Evolutionary conservation across 2,797 vertebrate genomes (phyloP), one percentile per base, ranked within the genome.

Genomic region (Thalassophryne amazonica): DNA sequence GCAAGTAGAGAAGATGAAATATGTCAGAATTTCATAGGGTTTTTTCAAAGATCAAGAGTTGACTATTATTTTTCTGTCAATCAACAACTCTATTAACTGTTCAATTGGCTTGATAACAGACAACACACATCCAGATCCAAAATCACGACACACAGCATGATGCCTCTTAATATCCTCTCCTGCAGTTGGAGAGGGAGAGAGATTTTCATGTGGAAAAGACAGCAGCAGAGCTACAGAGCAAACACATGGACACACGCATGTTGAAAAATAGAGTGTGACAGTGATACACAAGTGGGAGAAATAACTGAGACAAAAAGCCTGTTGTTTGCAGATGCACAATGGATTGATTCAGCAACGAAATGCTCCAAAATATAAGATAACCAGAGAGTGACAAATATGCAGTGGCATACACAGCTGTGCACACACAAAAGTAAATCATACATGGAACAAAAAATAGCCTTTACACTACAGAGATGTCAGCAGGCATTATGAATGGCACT

Each of bases 271-370:
- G 34, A 29, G 15, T 32, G 23, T 32, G 38, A 40, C 35, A 36
- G 34, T 35, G 49, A 46, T 14, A 57, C 22, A 39, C 22, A 25
- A 49, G 49, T 17, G 16, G 28, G 17, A 42, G 18, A 46, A 51
- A 43, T 24, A 43, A 38, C 23, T 25, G 29, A 61, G 31, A 80
- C 73, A 85, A 64, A 63, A 52, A 63, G 60, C 18, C 52, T 69
- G 66, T 79, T 86, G 76, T 87, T 38, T 49, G 40, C 45, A 21
- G 30, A 57, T 30, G 53, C 45, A 89, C 79, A 88, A 86, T 65
- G 63, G 56, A 45, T 6, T 32, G 60, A 86, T 84, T 88, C 66
- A 90, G 40, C 46, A 11, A 46, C 66, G 45, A 73, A 68, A 81
- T 58, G 53, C 43, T 13, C 30, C 43, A 52, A 80, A 19, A 57